Conservation (phyloP, 2,113 vertebrate genomes). For the Crotalus helleri region DNA sequence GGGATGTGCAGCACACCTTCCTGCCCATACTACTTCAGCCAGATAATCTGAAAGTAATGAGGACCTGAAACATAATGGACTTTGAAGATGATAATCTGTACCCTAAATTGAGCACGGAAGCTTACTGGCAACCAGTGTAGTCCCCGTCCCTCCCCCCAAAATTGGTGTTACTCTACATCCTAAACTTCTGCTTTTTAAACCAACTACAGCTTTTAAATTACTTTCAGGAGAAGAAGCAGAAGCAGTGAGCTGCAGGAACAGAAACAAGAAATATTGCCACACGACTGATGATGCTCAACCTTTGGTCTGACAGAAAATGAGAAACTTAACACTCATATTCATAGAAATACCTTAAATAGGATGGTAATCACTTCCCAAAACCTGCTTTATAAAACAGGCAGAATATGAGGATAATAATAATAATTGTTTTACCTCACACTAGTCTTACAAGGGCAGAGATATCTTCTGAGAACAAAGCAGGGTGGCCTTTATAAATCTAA, state of each 20-base stretch:
- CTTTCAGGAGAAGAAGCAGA: not conserved
- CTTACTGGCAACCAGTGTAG: not conserved
- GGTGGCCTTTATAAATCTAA: not conserved
- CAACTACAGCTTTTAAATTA: not conserved
- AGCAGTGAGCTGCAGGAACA: not conserved
- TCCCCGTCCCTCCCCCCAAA: not conserved
- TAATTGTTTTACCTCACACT: not conserved
- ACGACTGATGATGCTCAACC: not conserved
- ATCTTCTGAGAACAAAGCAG: not conserved
- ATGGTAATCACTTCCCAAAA: not conserved
- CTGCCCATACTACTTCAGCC: not conserved
- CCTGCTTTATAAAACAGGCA: not conserved
- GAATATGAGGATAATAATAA: not conserved
- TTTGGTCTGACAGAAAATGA: not conserved
- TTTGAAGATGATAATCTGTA: not conserved
- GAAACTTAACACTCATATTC: not conserved
- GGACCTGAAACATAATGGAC: not conserved
- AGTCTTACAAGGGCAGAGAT: not conserved
- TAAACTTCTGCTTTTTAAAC: not conserved
- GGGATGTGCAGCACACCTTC: not conserved
- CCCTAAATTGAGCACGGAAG: fast-evolving
- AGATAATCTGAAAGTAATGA: not conserved
- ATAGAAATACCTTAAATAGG: not conserved
- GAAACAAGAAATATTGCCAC: not conserved
- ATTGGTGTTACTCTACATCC: not conserved